Percentiles rank a stretch among this genome's conserved stretches.
Evolutionary conservation across 2,797 vertebrate species (phyloP).

Genomic region (Triplophysa bombifrons): DNA sequence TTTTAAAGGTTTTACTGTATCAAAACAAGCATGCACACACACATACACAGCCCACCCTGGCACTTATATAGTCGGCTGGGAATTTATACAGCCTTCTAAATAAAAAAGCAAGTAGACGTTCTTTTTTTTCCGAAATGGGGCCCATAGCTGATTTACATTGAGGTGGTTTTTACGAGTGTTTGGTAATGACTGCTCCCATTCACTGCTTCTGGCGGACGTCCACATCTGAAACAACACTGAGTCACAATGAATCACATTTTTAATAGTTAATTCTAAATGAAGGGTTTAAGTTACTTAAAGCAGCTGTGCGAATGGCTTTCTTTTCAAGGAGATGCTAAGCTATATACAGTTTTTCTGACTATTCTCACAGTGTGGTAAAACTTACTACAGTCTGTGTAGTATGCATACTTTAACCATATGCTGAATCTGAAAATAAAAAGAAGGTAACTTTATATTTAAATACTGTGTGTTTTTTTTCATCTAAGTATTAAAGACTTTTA

Average conservation of each 20-base stretch:
- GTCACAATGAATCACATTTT: slow-evolving; percentile 33
- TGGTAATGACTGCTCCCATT: slow-evolving; percentile 33
- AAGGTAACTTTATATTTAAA: neutral
- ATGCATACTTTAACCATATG: neutral
- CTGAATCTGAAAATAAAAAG: neutral
- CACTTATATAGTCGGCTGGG: slow-evolving; percentile 43
- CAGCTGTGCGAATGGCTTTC: slow-evolving; percentile 3
- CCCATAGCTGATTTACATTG: slow-evolving; percentile 30
- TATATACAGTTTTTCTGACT: neutral
- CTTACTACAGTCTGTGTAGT: neutral
- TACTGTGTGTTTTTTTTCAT: no score
- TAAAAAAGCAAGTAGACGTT: slow-evolving; percentile 32
- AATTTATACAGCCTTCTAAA: slow-evolving; percentile 36
- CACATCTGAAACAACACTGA: slow-evolving; percentile 45
- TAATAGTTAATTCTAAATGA: slow-evolving; percentile 17
- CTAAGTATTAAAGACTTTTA: no score
- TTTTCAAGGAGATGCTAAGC: neutral
- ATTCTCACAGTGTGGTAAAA: slow-evolving; percentile 4
- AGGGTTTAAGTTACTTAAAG: slow-evolving; percentile 9
- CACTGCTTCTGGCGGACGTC: slow-evolving; percentile 19
- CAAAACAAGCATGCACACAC: neutral
- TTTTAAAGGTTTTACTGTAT: slow-evolving; percentile 27
- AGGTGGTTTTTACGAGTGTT: slow-evolving; percentile 38
- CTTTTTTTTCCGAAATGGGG: slow-evolving; percentile 15
- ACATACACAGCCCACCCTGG: slow-evolving; percentile 37